Conservation (phyloP, 2,888 invertebrate species). For the Ceratothoa steindachneri region DNA sequence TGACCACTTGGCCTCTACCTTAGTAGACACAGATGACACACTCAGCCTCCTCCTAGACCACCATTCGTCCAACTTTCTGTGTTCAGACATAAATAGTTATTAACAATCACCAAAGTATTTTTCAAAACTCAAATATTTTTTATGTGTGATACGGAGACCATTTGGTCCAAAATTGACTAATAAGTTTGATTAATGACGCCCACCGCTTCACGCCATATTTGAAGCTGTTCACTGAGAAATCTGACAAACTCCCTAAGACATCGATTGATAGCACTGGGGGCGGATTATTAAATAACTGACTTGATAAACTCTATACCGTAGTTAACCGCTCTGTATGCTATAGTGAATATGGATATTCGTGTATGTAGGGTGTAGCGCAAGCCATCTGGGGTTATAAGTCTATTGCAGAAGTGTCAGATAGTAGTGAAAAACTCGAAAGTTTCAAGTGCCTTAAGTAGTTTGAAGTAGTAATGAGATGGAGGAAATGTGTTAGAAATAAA, state of each 20-base stretch:
- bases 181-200: too few relatives aligned
- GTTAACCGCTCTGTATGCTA: too few relatives aligned
- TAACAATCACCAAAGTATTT: neutral
- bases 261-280: too few relatives aligned
- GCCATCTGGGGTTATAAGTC: neutral
- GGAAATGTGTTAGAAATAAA: neutral
- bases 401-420: neutral
- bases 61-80: slow-evolving; percentile 38
- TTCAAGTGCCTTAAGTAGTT: neutral
- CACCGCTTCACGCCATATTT: too few relatives aligned
- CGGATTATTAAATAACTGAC: neutral
- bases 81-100: slow-evolving; percentile 33
- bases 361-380: too few relatives aligned
- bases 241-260: too few relatives aligned
- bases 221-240: too few relatives aligned
- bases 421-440: neutral
- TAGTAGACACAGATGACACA: slow-evolving; percentile 39
- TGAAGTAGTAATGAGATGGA: neutral
- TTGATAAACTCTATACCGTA: too few relatives aligned
- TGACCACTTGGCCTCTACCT: slow-evolving; percentile 39
- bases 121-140: too few relatives aligned
- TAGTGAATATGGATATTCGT: too few relatives aligned
- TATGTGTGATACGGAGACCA: too few relatives aligned
- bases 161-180: too few relatives aligned
- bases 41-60: slow-evolving; percentile 43